Base-by-base conservation (phyloP, 2,113 vertebrate species). In the Helogale parvula region DNA sequence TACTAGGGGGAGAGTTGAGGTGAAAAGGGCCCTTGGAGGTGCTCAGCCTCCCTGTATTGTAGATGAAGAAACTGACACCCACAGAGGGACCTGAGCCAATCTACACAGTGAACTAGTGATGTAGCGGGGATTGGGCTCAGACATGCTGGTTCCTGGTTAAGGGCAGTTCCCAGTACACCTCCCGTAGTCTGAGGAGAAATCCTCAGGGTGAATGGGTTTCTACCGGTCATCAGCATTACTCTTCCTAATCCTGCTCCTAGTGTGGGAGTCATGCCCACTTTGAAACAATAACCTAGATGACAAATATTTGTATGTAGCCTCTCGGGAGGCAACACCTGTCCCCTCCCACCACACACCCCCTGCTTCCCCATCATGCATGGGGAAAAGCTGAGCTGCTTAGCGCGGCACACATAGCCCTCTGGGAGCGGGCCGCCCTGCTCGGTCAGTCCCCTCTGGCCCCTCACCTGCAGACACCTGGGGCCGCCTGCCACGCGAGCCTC, bases 1-100 rank as follows among this genome's bases (percentile, higher is more conserved):
- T 35, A 41, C 0, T n/a, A 0, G 15, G 52, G 41, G 12, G 25
- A 12, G 38, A n/a, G 5, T 31, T 4, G 5, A 74, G 19, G 1
- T 60, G 60, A 63, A 76, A 90, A 38, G 33, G 33, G 9, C 38
- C 4, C 35, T 66, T 9, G 12, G 45, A 38, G 23, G 23, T 17
- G 47, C 17, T 14, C 60, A 23, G 14, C 1, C 4, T 35, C 21
- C 4, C 80, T 3, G 11, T 52, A 19, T 5, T 4, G 10, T 66
- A 68, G 50, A 69, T 54, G 72, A 77, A 63, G 72, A 72, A n/a
- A 27, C 38, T 17, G 27, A 80, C 15, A 35, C 3, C 50, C 57
- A 23, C 25, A 54, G 57, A 65, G n/a, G 19, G 31, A 54, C n/a
- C 60, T 31, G 69, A 72, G 35, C 35, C 38, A 38, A 19, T 1